A percentile compares a stretch with the other conserved stretches of the same genome.
phyloP scores from a whole-genome alignment of 2,888 invertebrate species.

The Alentia gelatinosa region DNA sequence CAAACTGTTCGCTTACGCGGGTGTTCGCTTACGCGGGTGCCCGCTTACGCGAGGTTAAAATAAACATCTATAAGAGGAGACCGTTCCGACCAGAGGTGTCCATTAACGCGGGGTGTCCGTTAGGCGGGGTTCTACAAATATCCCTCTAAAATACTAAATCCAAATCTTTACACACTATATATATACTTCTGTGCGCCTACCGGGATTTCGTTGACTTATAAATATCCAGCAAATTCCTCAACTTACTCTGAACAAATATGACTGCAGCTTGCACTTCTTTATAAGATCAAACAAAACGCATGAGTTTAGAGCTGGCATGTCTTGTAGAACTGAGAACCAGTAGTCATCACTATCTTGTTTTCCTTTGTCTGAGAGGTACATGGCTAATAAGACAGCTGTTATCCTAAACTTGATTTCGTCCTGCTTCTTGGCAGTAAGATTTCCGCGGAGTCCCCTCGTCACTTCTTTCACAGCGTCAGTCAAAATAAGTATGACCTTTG shows the following conservation, averaged over 20 bases:
- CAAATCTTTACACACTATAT: too few species aligned
- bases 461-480: not conserved
- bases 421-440: not conserved
- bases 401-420: not conserved
- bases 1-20: too few species aligned
- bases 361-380: not conserved
- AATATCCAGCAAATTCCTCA: too few species aligned
- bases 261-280: not conserved
- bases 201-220: too few species aligned
- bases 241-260: not conserved
- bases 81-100: too few species aligned
- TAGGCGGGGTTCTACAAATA: too few species aligned
- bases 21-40: too few species aligned
- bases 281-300: not conserved
- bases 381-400: not conserved
- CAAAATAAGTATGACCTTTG: not conserved
- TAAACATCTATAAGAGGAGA: too few species aligned
- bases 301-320: not conserved
- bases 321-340: conserved; percentile 27
- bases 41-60: too few species aligned
- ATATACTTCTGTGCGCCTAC: too few species aligned
- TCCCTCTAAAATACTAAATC: too few species aligned
- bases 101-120: too few species aligned
- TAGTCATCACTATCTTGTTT: not conserved
- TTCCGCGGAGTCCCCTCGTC: not conserved